phyloP scores from a whole-genome alignment of 1,140 invertebrate species.

The Psix sp. region DNA sequence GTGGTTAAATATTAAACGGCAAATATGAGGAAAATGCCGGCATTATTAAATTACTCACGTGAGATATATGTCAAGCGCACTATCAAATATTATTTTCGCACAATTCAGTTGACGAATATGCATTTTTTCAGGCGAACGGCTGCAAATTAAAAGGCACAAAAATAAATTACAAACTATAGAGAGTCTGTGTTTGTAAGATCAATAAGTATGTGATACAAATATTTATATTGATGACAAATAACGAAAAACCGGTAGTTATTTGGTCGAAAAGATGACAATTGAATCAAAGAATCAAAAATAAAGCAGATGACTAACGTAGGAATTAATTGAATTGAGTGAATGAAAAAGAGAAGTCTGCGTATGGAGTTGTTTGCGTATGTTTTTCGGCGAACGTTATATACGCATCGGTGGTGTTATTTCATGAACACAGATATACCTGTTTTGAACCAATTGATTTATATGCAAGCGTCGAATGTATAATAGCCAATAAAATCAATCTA shows the following conservation, averaged over 20 bases:
- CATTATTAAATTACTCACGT: no score
- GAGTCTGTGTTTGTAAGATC: conserved; percentile 18
- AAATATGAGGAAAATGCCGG: no score
- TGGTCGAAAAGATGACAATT: no score
- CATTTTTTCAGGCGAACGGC: conserved; percentile 38
- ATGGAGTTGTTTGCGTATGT: neutral
- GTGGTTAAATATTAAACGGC: no score
- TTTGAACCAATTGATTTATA: conserved; percentile 23
- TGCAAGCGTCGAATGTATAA: conserved; percentile 1
- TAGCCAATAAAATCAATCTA: conserved; percentile 29
- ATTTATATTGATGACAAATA: no score
- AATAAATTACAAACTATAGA: conserved; percentile 44
- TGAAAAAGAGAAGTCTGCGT: no score
- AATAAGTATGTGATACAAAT: conserved; percentile 30
- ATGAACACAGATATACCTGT: neutral
- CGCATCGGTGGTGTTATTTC: conserved; percentile 9
- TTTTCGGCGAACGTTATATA: neutral
- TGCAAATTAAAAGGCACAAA: conserved; percentile 44
- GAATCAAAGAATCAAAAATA: no score
- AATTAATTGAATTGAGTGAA: no score
- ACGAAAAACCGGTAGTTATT: no score
- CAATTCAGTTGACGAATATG: conserved; percentile 42
- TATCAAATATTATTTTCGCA: no score
- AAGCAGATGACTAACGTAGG: no score
- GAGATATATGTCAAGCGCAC: no score